A percentile compares a stretch with the other conserved stretches of the same genome.
These are phyloP conservation scores for Dendroctonus valens DNA, from an alignment of 1,140 invertebrate genomes.

Conservation along the genomic window DNA sequence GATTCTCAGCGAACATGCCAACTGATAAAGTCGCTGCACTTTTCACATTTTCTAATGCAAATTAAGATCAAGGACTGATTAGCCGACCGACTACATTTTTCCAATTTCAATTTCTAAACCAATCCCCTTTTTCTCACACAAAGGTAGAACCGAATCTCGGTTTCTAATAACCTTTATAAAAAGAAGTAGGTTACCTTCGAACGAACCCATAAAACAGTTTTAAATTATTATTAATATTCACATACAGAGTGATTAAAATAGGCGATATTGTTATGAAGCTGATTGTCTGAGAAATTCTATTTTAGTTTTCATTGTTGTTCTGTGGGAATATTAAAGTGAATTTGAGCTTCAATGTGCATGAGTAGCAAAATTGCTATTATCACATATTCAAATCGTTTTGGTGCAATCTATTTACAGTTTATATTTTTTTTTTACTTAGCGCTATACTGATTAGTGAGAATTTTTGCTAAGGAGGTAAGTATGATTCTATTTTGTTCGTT, in stretches of 20 bases:
- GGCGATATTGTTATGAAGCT: neutral
- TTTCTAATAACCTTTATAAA: constrained; percentile 29
- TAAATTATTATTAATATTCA: constrained; percentile 17
- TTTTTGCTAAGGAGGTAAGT: no score
- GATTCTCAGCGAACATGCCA: no score
- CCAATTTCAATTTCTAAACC: constrained; percentile 28
- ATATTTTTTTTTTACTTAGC: no score
- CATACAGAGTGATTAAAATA: constrained; percentile 12
- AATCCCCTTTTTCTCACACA: constrained; percentile 24
- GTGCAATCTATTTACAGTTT: no score
- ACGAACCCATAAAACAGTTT: constrained; percentile 25
- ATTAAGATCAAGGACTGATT: constrained; percentile 24
- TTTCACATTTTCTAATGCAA: constrained; percentile 5
- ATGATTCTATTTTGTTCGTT: no score
- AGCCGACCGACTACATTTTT: constrained; percentile 11
- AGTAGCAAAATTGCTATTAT: no score
- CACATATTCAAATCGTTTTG: no score
- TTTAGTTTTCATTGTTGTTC: no score
- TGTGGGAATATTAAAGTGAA: no score
- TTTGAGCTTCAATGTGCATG: no score
- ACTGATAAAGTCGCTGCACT: neutral
- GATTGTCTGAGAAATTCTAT: no score
- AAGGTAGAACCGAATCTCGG: constrained; percentile 16
- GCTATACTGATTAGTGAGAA: no score
- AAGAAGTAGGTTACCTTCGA: constrained; percentile 25